Evolutionary conservation across 2,888 invertebrate species (phyloP).

Genomic region (Nematopogon swammerdamellus): DNA sequence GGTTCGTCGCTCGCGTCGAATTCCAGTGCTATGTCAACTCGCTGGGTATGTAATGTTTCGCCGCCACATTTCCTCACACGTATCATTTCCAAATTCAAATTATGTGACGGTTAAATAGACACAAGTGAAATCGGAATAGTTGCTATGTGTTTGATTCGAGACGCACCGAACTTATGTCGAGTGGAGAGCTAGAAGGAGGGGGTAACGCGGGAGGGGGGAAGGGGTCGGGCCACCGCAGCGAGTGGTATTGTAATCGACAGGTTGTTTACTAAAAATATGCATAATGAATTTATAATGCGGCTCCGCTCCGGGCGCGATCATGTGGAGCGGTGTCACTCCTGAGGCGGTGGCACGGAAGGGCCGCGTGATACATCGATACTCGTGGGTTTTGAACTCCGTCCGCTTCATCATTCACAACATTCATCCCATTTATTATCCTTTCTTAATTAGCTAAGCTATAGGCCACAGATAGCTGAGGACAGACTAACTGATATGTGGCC

Average conservation of each 20-base stretch:
- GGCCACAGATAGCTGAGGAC: too few relatives aligned
- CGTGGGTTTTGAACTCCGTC: too few relatives aligned
- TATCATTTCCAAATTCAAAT: background rate
- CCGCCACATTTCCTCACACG: too few relatives aligned
- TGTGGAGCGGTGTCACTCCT: slow-evolving; percentile 19
- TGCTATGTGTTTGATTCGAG: background rate
- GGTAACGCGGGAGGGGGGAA: slow-evolving; percentile 38
- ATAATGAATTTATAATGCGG: slow-evolving; percentile 55
- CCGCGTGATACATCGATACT: slow-evolving; percentile 17
- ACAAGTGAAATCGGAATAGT: background rate
- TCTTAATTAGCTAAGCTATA: too few relatives aligned
- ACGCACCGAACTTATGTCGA: background rate
- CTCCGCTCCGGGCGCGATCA: slow-evolving; percentile 20
- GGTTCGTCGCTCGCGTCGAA: too few relatives aligned
- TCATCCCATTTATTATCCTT: slow-evolving; percentile 5
- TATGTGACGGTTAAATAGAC: background rate
- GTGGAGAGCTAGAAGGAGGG: slow-evolving; percentile 21
- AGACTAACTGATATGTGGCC: too few relatives aligned
- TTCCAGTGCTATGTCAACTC: too few relatives aligned
- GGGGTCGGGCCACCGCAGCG: slow-evolving; percentile 41
- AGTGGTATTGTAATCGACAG: slow-evolving; percentile 53
- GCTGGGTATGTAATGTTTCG: too few relatives aligned
- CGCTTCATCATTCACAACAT: too few relatives aligned
- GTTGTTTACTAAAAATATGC: slow-evolving; percentile 58
- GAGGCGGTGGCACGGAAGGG: slow-evolving; percentile 8